Percentiles rank a stretch among this genome's conserved stretches.
These are phyloP conservation scores for Drosophila algonquin DNA, from an alignment of 2,888 invertebrate genomes.

Conservation along the genomic window DNA sequence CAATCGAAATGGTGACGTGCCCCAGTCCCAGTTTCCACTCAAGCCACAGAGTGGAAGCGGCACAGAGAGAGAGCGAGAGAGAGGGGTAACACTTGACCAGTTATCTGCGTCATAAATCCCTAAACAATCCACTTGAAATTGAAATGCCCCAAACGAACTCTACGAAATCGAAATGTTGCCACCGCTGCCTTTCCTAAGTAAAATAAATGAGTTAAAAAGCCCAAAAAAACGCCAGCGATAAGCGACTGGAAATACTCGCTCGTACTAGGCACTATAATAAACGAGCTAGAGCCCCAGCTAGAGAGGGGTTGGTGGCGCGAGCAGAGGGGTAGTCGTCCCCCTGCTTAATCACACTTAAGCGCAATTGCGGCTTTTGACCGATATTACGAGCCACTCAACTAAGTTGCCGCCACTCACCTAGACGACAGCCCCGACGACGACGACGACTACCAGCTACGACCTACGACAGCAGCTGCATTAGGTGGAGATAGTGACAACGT, in stretches of 20 bases:
- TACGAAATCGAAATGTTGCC: constrained; percentile 25
- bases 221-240: constrained; percentile 50
- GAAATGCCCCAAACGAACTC: constrained; percentile 52
- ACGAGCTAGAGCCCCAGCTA: constrained; percentile 10
- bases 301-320: neutral
- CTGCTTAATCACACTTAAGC: constrained; percentile 68
- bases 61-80: constrained; percentile 11
- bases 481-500: constrained; percentile 41
- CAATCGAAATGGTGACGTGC: constrained; percentile 68
- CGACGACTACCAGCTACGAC: neutral
- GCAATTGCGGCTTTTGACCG: constrained; percentile 76
- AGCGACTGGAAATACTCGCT: constrained; percentile 47
- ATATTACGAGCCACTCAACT: constrained; percentile 59
- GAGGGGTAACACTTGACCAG: constrained; percentile 69
- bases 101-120: constrained; percentile 74
- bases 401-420: constrained; percentile 53
- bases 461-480: neutral
- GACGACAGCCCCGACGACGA: constrained; percentile 26
- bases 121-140: constrained; percentile 69
- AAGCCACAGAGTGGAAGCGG: constrained; percentile 16
- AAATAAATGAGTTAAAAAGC: constrained; percentile 69
- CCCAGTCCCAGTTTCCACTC: constrained; percentile 30
- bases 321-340: constrained; percentile 15
- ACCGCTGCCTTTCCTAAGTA: constrained; percentile 45
- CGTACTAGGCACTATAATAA: constrained; percentile 37